Evolutionary conservation across 1,140 invertebrate species (phyloP).

Genomic region (Scaptomyza graminum): DNA sequence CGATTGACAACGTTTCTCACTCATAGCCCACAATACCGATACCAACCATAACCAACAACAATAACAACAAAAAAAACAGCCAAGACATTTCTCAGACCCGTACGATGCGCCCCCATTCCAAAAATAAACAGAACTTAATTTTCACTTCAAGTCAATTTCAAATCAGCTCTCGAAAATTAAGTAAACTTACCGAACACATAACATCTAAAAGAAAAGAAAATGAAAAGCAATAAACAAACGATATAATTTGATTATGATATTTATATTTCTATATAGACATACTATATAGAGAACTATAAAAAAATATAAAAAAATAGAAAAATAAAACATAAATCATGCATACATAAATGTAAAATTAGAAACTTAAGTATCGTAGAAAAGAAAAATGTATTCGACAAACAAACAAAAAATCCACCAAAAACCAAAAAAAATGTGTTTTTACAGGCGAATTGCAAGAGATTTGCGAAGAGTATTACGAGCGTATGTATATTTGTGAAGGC

Average conservation of each 20-base stretch:
- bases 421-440: conserved; percentile 71
- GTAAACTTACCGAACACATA: conserved; percentile 72
- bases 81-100: conserved; percentile 38
- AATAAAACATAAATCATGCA: conserved; percentile 13
- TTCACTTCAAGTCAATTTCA: conserved; percentile 36
- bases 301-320: conserved; percentile 42
- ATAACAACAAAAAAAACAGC: conserved; percentile 27
- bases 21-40: conserved; percentile 23
- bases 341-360: conserved; percentile 30
- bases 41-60: conserved; percentile 31
- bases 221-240: conserved; percentile 46
- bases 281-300: conserved; percentile 40
- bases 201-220: conserved; percentile 72
- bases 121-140: conserved; percentile 27
- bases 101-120: conserved; percentile 49
- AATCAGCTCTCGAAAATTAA: conserved; percentile 20
- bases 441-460: conserved; percentile 88
- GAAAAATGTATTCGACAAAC: conserved; percentile 13
- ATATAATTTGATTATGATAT: conserved; percentile 53
- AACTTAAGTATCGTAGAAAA: conserved; percentile 36
- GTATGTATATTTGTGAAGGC: conserved; percentile 97
- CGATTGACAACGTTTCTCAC: conserved; percentile 29
- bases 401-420: conserved; percentile 33
- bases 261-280: conserved; percentile 49
- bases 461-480: conserved; percentile 97